These are phyloP conservation scores for Melinaea menophilus DNA, from an alignment of 2,888 invertebrate species.

Conservation along the genomic window DNA sequence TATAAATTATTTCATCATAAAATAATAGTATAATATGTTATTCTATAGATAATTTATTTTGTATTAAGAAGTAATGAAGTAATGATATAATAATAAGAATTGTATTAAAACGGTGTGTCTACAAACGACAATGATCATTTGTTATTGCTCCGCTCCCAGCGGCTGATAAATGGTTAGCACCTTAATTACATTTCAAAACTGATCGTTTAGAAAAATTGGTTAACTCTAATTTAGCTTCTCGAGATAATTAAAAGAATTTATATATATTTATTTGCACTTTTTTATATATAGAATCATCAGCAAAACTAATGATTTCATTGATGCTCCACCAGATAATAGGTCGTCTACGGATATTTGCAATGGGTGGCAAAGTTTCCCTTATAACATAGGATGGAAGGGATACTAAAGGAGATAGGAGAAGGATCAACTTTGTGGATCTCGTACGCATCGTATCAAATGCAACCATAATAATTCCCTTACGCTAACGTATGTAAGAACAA, in stretches of 20 bases:
- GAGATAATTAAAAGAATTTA: neutral
- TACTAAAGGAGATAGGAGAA: too few species aligned
- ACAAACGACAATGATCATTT: conserved; percentile 2
- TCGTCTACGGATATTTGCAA: too few species aligned
- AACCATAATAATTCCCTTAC: too few species aligned
- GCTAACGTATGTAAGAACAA: too few species aligned
- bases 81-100: neutral
- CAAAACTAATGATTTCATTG: too few species aligned
- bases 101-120: neutral
- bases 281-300: too few species aligned
- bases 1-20: neutral
- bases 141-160: neutral
- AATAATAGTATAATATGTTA: neutral
- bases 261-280: too few species aligned
- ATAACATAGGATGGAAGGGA: too few species aligned
- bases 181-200: neutral
- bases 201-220: neutral
- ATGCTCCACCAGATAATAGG: too few species aligned
- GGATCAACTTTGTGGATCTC: too few species aligned
- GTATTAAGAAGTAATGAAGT: neutral
- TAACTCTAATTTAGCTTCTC: neutral
- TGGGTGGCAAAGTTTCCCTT: too few species aligned
- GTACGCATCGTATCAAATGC: too few species aligned
- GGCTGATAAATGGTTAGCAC: conserved; percentile 1
- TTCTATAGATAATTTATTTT: neutral